phyloP scores from a whole-genome alignment of 1,140 invertebrate genomes.

The Uloborus diversus region DNA sequence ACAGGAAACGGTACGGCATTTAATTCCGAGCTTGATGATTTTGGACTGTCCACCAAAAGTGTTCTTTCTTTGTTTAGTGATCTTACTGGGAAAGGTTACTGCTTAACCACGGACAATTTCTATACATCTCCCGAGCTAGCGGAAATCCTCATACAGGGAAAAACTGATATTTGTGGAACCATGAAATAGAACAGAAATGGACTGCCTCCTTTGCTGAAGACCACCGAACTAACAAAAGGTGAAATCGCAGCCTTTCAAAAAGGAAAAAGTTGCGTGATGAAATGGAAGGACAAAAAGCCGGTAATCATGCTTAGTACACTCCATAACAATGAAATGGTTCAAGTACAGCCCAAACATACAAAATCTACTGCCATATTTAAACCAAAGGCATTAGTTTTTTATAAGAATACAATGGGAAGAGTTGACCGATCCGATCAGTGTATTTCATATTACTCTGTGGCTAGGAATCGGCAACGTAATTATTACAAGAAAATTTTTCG shows the following conservation, averaged over 20 bases:
- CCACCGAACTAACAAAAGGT: neutral
- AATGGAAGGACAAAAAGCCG: neutral
- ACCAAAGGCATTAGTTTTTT: neutral
- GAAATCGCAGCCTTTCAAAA: neutral
- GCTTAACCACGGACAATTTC: neutral
- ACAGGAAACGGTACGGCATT: neutral
- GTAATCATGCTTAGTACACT: neutral
- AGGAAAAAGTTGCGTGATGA: neutral
- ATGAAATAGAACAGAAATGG: neutral
- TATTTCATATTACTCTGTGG: neutral
- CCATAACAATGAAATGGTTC: neutral
- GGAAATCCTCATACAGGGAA: neutral
- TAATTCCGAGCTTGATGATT: neutral
- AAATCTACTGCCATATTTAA: neutral
- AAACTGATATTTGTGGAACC: neutral
- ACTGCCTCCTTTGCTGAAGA: neutral
- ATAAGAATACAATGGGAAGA: neutral
- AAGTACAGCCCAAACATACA: neutral
- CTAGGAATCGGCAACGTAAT: neutral
- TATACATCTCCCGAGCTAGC: conserved; percentile 2
- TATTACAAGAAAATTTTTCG: conserved; percentile 13
- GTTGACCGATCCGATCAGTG: neutral
- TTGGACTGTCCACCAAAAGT: neutral
- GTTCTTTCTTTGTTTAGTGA: neutral
- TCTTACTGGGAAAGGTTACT: neutral